Evolutionary conservation across 2,888 invertebrate genomes (phyloP).

Genomic region (Patella pellucida): DNA sequence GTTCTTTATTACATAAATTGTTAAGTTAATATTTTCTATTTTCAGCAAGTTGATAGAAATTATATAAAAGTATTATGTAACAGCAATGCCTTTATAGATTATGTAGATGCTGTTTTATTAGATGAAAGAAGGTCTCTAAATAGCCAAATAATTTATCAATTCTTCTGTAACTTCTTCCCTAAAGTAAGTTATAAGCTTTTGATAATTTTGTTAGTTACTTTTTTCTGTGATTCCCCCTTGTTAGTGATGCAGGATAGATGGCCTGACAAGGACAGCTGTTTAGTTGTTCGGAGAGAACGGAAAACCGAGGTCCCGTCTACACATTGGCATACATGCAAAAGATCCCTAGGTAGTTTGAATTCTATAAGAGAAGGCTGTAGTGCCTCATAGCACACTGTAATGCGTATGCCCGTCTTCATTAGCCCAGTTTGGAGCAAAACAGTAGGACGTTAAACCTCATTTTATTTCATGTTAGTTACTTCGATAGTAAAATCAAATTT

Average conservation of each 20-base stretch:
- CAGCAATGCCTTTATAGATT: slow-evolving; percentile 88
- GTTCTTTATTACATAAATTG: neutral
- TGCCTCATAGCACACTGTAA: no score
- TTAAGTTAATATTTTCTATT: slow-evolving; percentile 1
- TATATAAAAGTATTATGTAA: slow-evolving; percentile 85
- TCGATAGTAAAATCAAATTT: neutral
- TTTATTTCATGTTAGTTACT: neutral
- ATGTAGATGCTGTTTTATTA: slow-evolving; percentile 88
- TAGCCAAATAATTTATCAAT: slow-evolving; percentile 87
- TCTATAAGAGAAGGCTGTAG: no score
- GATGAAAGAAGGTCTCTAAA: slow-evolving; percentile 90
- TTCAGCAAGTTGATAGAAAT: slow-evolving; percentile 82
- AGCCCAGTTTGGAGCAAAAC: no score
- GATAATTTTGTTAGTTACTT: neutral
- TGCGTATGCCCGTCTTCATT: no score
- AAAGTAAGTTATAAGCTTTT: slow-evolving; percentile 76
- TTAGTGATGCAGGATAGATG: no score
- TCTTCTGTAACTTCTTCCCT: slow-evolving; percentile 89
- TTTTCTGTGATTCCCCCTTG: no score
- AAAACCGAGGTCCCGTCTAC: no score
- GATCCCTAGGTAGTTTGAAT: no score
- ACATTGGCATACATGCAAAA: no score
- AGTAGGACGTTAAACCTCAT: no score
- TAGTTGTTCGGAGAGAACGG: no score
- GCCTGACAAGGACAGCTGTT: no score